Conservation (phyloP, 1,140 invertebrate species). For the Tyrophagus putrescentiae region DNA sequence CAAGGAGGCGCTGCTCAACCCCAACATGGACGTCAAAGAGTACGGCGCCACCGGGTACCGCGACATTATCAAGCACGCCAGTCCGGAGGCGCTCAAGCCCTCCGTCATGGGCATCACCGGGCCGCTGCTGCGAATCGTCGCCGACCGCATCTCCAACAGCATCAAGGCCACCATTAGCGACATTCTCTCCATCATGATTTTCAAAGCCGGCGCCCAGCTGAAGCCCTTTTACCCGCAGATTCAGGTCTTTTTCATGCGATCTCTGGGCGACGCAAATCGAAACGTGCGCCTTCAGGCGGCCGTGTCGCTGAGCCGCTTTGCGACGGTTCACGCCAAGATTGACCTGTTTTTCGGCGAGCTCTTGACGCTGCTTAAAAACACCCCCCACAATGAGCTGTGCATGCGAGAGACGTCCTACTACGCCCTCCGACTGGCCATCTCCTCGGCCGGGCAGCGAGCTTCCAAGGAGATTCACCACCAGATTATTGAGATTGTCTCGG, state of each 20-base stretch:
- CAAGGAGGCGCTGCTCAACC: constrained; percentile 86
- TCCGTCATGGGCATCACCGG: constrained; percentile 94
- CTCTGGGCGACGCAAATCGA: constrained; percentile 70
- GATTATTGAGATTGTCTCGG: constrained; percentile 53
- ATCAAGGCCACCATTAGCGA: constrained; percentile 92
- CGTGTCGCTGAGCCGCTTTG: constrained; percentile 66
- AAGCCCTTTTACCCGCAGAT: constrained; percentile 96
- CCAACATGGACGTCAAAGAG: constrained; percentile 84
- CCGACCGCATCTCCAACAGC: constrained; percentile 78
- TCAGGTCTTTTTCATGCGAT: constrained; percentile 92
- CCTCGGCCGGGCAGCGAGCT: constrained; percentile 73
- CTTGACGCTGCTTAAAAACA: constrained; percentile 66
- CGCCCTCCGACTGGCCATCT: constrained; percentile 64
- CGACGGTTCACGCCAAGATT: constrained; percentile 67
- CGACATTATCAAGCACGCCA: constrained; percentile 76
- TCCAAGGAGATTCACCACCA: constrained; percentile 58
- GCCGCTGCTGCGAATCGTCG: constrained; percentile 88
- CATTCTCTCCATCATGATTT: constrained; percentile 74
- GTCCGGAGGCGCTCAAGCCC: constrained; percentile 66
- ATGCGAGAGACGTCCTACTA: constrained; percentile 74
- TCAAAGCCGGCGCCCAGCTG: constrained; percentile 75
- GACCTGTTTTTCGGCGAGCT: constrained; percentile 75
- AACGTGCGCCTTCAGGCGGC: constrained; percentile 77
- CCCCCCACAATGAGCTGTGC: constrained; percentile 45
- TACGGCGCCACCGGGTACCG: constrained; percentile 80